These are phyloP conservation scores for Apeira syringaria DNA, from an alignment of 2,888 invertebrate species.

Conservation along the genomic window DNA sequence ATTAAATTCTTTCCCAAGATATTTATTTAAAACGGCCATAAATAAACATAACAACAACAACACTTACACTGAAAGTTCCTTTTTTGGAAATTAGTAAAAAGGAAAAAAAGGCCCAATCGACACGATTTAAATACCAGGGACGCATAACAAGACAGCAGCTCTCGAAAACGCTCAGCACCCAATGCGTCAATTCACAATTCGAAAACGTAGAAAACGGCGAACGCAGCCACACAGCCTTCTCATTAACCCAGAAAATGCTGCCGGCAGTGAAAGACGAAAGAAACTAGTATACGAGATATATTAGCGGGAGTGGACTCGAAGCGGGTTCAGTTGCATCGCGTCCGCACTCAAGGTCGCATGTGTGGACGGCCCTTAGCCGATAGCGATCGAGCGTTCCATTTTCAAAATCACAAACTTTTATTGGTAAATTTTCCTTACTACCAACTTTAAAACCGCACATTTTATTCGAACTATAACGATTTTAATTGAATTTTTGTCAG, in stretches of 20 bases:
- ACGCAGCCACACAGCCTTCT: constrained; percentile 61
- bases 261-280: constrained; percentile 81
- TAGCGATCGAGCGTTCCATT: constrained; percentile 38
- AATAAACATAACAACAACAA: no score
- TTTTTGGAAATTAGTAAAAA: no score
- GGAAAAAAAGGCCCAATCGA: constrained; percentile 19
- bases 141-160: constrained; percentile 56
- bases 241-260: constrained; percentile 80
- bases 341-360: constrained; percentile 47
- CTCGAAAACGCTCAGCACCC: constrained; percentile 49
- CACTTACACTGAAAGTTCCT: no score
- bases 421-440: background rate
- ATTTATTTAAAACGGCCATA: no score
- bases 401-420: constrained; percentile 36
- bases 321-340: constrained; percentile 54
- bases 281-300: constrained; percentile 79
- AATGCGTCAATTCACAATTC: constrained; percentile 68
- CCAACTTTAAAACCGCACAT: background rate
- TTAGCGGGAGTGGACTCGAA: constrained; percentile 51
- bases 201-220: constrained; percentile 78
- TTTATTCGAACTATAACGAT: constrained; percentile 3
- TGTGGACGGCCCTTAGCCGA: constrained; percentile 32
- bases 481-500: constrained; percentile 32
- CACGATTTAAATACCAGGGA: constrained; percentile 49
- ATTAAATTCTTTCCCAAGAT: no score